A percentile compares a stretch with the other conserved stretches of the same genome.
These are phyloP conservation scores for Drosophila oshimai DNA, from an alignment of 1,140 invertebrate genomes.

Conservation along the genomic window DNA sequence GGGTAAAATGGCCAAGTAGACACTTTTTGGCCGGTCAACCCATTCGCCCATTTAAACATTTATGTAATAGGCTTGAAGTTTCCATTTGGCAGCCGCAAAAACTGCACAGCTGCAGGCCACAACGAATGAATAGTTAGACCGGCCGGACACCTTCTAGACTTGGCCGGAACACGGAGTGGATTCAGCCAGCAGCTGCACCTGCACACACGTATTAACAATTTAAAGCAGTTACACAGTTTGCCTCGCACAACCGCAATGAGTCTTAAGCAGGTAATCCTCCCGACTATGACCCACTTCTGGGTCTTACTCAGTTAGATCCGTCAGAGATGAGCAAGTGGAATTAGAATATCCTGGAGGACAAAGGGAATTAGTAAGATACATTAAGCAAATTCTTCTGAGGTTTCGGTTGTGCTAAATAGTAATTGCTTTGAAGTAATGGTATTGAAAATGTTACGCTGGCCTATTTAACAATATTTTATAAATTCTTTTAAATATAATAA, in stretches of 20 bases:
- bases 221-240: constrained; percentile 56
- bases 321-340: constrained; percentile 42
- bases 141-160: constrained; percentile 9
- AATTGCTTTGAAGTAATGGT: too few relatives aligned
- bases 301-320: constrained; percentile 36
- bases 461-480: too few relatives aligned
- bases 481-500: too few relatives aligned
- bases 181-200: constrained; percentile 21
- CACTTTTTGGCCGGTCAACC: constrained; percentile 49
- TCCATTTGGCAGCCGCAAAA: constrained; percentile 68
- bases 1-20: constrained; percentile 35
- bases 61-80: constrained; percentile 77
- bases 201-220: constrained; percentile 61
- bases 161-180: neutral
- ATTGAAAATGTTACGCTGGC: too few relatives aligned
- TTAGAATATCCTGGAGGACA: neutral
- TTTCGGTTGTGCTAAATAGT: too few relatives aligned
- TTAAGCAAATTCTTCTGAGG: too few relatives aligned
- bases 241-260: constrained; percentile 49
- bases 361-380: too few relatives aligned
- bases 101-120: constrained; percentile 52
- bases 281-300: constrained; percentile 19
- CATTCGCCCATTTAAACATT: constrained; percentile 74
- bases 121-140: constrained; percentile 23
- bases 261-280: constrained; percentile 55